These are phyloP conservation scores for Sciaenops ocellatus DNA, from an alignment of 2,797 vertebrate genomes.

Conservation along the genomic window DNA sequence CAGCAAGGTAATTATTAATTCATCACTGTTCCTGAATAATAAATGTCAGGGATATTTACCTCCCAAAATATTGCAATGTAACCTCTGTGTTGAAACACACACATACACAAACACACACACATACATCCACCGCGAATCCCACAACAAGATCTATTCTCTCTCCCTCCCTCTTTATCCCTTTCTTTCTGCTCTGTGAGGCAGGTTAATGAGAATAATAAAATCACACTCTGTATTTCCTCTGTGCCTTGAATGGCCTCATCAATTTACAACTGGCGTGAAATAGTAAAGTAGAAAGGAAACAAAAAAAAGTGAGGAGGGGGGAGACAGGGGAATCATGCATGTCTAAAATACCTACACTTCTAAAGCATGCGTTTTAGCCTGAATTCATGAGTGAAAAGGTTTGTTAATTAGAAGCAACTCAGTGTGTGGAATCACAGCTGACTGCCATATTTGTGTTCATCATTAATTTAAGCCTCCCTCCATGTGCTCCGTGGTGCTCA, in stretches of 20 bases:
- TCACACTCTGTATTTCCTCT: conserved; percentile 93
- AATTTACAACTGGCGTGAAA: conserved; percentile 85
- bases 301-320: background rate
- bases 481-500: conserved; percentile 32
- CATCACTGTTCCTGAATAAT: conserved; percentile 80
- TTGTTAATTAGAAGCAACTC: conserved; percentile 77
- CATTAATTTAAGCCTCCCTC: conserved; percentile 69
- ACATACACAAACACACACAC: conserved; percentile 29
- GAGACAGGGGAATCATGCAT: conserved; percentile 80
- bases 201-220: conserved; percentile 94
- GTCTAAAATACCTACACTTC: conserved; percentile 83
- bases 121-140: conserved; percentile 31
- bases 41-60: conserved; percentile 77
- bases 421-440: conserved; percentile 79
- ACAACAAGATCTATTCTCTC: conserved; percentile 65
- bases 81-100: conserved; percentile 60
- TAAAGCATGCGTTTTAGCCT: conserved; percentile 79
- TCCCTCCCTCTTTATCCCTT: conserved; percentile 65
- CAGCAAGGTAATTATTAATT: conserved; percentile 81
- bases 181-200: conserved; percentile 81
- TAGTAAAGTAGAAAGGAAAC: conserved; percentile 56
- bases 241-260: conserved; percentile 87
- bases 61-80: conserved; percentile 77
- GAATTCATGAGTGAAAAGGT: conserved; percentile 66
- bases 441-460: conserved; percentile 57